Conservation (phyloP, 2,888 invertebrate genomes). For the Lycocerus yunnanus region DNA sequence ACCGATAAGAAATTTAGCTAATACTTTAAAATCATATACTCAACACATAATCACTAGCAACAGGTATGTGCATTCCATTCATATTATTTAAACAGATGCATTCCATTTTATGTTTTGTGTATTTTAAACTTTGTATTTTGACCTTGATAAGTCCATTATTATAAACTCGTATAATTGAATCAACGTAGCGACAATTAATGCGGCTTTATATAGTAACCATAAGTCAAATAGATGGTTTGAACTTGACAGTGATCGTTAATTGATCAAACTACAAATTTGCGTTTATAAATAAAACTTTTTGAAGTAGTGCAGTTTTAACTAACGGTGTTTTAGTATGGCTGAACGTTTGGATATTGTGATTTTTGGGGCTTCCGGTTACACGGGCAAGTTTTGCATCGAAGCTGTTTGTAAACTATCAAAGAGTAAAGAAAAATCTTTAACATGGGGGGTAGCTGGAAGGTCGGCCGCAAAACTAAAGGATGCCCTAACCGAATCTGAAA, state of each 20-base stretch:
- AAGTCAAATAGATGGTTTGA: background rate
- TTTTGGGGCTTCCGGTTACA: slow-evolving; percentile 91
- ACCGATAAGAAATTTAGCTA: background rate
- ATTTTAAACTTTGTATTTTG: background rate
- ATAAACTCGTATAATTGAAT: background rate
- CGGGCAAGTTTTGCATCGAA: slow-evolving; percentile 83
- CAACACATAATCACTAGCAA: background rate
- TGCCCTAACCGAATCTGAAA: slow-evolving; percentile 46
- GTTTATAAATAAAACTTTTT: background rate
- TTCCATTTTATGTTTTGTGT: background rate
- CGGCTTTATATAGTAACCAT: background rate
- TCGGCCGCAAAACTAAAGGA: slow-evolving; percentile 54
- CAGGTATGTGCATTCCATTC: background rate
- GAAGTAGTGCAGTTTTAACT: background rate
- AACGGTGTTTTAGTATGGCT: background rate
- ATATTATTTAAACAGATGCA: background rate
- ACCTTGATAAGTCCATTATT: background rate
- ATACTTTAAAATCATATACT: background rate
- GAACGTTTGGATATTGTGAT: slow-evolving; percentile 74
- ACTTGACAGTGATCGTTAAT: background rate
- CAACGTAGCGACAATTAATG: background rate
- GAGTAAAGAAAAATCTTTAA: slow-evolving; percentile 58
- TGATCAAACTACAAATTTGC: background rate
- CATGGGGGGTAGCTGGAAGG: slow-evolving; percentile 94
- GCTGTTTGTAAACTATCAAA: slow-evolving; percentile 61